Percentiles rank a stretch among this genome's conserved stretches.
Conservation (phyloP, 2,888 invertebrate species). For the Ligdia adustata region DNA sequence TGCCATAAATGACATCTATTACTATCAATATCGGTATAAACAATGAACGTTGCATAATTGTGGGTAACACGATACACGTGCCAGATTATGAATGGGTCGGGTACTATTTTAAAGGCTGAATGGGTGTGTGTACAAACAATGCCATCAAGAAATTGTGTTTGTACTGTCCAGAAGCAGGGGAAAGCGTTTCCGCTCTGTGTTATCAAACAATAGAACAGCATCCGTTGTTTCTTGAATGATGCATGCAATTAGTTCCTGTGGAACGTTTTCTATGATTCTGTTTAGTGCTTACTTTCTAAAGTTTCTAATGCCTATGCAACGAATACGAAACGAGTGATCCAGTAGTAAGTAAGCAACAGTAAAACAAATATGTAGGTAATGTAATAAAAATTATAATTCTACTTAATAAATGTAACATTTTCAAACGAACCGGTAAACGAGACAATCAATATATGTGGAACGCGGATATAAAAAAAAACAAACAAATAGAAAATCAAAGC, state of each 20-base stretch:
- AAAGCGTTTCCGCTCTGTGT: constrained; percentile 51
- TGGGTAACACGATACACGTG: constrained; percentile 52
- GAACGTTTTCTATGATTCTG: constrained; percentile 1
- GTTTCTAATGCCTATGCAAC: no score
- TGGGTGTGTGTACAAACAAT: constrained; percentile 23
- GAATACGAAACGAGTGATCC: no score
- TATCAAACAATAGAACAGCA: constrained; percentile 50
- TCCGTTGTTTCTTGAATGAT: constrained; percentile 46
- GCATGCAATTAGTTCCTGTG: constrained; percentile 27
- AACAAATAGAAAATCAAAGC: no score
- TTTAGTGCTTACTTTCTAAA: constrained; percentile 2
- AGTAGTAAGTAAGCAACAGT: no score
- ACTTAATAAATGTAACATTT: no score
- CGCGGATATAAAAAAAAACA: no score
- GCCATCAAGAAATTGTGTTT: constrained; percentile 21
- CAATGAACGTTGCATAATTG: constrained; percentile 50
- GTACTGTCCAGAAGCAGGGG: constrained; percentile 41
- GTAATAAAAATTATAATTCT: no score
- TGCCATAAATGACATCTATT: no score
- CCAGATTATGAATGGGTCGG: constrained; percentile 52
- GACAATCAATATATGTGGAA: no score
- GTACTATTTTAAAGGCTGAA: constrained; percentile 45
- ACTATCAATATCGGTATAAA: constrained; percentile 1
- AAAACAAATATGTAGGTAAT: no score
- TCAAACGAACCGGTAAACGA: no score